Base-by-base conservation (phyloP, 2,888 invertebrate species). In the Tryphoninae sp. region DNA sequence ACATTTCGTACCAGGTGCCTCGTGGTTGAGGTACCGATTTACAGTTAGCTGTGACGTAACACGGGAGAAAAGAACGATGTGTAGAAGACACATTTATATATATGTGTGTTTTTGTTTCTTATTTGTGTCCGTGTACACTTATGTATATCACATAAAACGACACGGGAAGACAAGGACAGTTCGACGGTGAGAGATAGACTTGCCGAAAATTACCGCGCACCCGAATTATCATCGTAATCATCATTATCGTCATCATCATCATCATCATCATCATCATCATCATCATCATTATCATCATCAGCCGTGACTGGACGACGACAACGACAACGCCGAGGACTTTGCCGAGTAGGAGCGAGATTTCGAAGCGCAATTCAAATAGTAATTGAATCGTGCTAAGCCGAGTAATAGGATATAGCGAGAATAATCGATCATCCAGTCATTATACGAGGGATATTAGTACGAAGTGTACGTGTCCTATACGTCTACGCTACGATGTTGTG, bases 31-130 rank as follows among this genome's bases (percentile, higher is more conserved):
- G 79, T 80, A 83, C 78, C 80, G 59, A 75, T 71, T 58, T 80
- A 89, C 88, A 87, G 88, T 89, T 88, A 89, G 85, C 72, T 82
- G 83, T 89, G 87, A 88, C 87, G 89, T 84, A 87, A 89, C 83
- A 61, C 78, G 16, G 72, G 65, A 74, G 49, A 62, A 64, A 23
- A 53, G 65, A 75, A 26, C 16, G 33, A 33, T 33, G 33, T 4
- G 6, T 33, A 33, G 1, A 23, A 22, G 23, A 42, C 13, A 45
- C 19, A 2, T 26, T 26, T 42, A 26, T 67, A 19, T 55, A 61
- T 19, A 69, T 22, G 45, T 16, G 11, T 16, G 51, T 19, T 71
- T 42, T 9, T 23, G 26, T 55, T 16, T 16, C 8, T 55, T 55
- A 8, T 55, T 13, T 55, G 55, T 67, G 22, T 16, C 13, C 13